phyloP scores from a whole-genome alignment of 2,888 invertebrate genomes.

The Tipula helvola region DNA sequence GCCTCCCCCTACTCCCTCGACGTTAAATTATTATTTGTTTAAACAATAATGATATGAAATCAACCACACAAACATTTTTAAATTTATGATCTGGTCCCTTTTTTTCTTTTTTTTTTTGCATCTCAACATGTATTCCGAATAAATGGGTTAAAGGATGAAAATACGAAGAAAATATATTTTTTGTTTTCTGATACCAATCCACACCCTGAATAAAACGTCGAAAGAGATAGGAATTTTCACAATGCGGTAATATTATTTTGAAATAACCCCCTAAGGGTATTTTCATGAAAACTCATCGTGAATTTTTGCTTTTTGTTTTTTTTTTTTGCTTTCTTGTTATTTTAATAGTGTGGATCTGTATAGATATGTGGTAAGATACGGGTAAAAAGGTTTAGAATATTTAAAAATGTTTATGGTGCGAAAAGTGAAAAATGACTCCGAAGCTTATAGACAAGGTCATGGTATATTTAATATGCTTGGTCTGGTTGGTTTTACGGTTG shows the following conservation, averaged over 20 bases:
- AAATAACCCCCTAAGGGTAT: background rate
- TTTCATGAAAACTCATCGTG: background rate
- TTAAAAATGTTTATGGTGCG: background rate
- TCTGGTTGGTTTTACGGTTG: background rate
- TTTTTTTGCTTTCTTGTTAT: no score
- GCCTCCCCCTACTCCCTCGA: no score
- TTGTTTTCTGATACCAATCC: no score
- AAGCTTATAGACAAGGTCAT: background rate
- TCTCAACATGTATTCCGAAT: background rate
- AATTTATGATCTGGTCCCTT: background rate
- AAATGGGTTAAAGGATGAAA: background rate
- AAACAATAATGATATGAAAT: background rate
- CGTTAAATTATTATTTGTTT: no score
- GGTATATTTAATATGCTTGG: background rate
- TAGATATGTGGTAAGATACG: background rate
- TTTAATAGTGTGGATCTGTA: background rate
- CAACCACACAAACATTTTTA: background rate
- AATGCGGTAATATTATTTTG: background rate
- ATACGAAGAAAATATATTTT: background rate
- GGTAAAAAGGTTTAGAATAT: background rate
- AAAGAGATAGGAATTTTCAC: background rate
- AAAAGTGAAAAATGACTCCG: background rate
- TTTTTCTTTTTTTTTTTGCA: background rate
- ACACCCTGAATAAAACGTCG: background rate
- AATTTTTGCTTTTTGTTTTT: background rate